Evolutionary conservation across 2,888 invertebrate genomes (phyloP).

Genomic region (Tetanocera ferruginea): DNA sequence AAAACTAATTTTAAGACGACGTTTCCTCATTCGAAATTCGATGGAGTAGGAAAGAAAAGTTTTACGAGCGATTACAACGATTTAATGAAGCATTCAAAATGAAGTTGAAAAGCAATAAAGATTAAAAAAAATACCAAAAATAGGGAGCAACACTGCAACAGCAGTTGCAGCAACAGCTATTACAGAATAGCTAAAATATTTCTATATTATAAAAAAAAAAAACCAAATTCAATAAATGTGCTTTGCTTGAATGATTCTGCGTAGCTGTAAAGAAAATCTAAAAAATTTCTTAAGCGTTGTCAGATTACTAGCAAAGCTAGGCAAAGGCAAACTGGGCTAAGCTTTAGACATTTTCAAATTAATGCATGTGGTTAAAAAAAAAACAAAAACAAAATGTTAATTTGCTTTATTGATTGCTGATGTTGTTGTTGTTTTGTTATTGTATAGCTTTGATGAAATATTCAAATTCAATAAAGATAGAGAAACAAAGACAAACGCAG

Average conservation of each 20-base stretch:
- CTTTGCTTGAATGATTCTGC: neutral
- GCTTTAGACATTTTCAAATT: neutral
- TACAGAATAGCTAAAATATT: neutral
- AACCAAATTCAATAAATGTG: neutral
- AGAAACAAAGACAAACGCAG: neutral
- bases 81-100: conserved; percentile 16
- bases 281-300: neutral
- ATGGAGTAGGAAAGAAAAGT: neutral
- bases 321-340: too few relatives aligned
- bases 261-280: neutral
- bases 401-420: neutral
- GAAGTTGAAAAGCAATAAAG: neutral
- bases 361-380: neutral
- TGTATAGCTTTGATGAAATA: neutral
- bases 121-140: neutral
- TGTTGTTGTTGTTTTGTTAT: neutral
- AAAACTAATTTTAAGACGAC: conserved; percentile 5
- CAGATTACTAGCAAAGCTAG: neutral
- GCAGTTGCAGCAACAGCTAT: neutral
- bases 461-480: neutral
- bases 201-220: neutral
- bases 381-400: neutral
- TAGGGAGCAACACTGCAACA: neutral
- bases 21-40: neutral
- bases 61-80: conserved; percentile 11